These are phyloP conservation scores for Sylvilagus floridanus DNA, from an alignment of 2,797 vertebrate genomes.

Conservation along the genomic window DNA sequence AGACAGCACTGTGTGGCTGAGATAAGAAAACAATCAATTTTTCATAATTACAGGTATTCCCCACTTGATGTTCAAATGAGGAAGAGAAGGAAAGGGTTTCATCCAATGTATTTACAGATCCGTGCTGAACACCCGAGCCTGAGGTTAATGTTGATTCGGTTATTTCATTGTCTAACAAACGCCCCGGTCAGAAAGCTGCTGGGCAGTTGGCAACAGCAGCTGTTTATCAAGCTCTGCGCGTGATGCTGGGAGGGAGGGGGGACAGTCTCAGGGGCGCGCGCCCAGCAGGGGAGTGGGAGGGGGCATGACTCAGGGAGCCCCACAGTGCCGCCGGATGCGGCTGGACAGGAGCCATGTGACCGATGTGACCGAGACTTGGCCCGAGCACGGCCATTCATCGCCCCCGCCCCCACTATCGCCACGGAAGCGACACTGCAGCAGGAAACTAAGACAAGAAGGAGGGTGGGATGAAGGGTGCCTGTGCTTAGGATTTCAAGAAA, in stretches of 20 bases:
- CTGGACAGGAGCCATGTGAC: no score
- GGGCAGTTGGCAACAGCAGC: not conserved
- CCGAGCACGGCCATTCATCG: not conserved
- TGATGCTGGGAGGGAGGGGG: not conserved
- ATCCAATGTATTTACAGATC: not conserved
- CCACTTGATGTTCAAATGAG: slow-evolving; percentile 19
- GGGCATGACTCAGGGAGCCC: not conserved
- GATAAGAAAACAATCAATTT: slow-evolving; percentile 61
- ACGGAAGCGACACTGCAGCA: not conserved
- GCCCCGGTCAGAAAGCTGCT: not conserved
- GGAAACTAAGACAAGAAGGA: not conserved
- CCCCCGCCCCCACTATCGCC: not conserved
- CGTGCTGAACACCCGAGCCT: not conserved
- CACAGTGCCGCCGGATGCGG: not conserved
- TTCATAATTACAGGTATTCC: slow-evolving; percentile 14
- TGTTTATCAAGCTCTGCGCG: not conserved
- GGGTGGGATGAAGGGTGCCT: not conserved
- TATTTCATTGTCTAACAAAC: not conserved
- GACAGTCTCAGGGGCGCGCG: not conserved
- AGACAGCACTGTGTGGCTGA: not conserved
- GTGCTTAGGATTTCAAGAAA: not conserved
- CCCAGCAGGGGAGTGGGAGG: not conserved
- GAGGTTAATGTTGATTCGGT: not conserved
- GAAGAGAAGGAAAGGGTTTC: not conserved
- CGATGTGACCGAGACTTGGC: no score